These are phyloP conservation scores for Avahi laniger DNA, from an alignment of 2,797 vertebrate species.

Conservation along the genomic window DNA sequence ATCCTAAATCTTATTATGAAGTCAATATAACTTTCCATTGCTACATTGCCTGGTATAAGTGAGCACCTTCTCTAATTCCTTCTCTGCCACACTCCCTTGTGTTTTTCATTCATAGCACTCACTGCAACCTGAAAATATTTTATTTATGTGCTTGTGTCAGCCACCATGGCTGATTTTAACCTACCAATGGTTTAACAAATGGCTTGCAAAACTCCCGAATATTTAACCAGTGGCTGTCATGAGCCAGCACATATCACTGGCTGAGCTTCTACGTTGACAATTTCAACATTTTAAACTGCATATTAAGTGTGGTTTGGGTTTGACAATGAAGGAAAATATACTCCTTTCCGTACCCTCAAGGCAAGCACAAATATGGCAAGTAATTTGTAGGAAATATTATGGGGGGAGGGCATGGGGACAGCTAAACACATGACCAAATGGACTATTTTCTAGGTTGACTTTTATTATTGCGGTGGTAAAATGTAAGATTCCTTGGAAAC, in stretches of 20 bases:
- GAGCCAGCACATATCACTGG: neutral
- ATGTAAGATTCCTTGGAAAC: conserved; percentile 19
- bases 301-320: conserved; percentile 10
- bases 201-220: neutral
- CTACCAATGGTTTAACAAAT: neutral
- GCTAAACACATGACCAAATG: neutral
- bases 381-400: neutral
- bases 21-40: neutral
- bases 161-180: neutral
- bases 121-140: neutral
- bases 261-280: neutral
- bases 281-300: conserved; percentile 6
- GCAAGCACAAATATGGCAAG: neutral
- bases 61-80: neutral
- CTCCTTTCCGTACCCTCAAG: neutral
- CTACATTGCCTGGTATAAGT: neutral
- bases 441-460: neutral
- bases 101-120: neutral
- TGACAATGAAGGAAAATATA: neutral
- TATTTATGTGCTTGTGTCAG: neutral
- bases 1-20: neutral
- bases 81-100: neutral
- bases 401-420: neutral
- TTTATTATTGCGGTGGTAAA: conserved; percentile 12
- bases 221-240: neutral